These are phyloP conservation scores for Baccha elongata DNA, from an alignment of 2,888 invertebrate species.

Conservation along the genomic window DNA sequence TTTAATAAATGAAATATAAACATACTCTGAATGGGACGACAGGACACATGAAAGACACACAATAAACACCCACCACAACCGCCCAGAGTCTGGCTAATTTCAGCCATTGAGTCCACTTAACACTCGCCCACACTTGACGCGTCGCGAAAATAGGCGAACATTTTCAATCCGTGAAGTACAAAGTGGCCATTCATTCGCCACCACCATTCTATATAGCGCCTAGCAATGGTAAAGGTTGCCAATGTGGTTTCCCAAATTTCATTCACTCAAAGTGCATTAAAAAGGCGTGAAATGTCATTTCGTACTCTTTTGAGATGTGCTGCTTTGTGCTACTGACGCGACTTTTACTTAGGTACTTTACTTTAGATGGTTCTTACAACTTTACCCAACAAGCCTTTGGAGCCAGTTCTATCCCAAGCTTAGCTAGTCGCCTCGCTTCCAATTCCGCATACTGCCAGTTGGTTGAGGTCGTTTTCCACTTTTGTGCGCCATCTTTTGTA, in stretches of 20 bases:
- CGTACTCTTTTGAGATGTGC: too few relatives aligned
- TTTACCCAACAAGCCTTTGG: too few relatives aligned
- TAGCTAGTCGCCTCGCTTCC: too few relatives aligned
- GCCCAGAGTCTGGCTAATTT: conserved; percentile 62
- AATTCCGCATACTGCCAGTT: too few relatives aligned
- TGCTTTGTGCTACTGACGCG: too few relatives aligned
- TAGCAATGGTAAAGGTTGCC: neutral
- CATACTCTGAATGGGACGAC: conserved; percentile 7
- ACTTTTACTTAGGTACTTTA: too few relatives aligned
- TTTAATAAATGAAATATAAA: conserved; percentile 19
- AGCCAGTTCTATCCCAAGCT: too few relatives aligned
- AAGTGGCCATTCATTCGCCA: conserved; percentile 58
- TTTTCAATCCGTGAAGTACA: conserved; percentile 52
- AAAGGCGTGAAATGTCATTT: too few relatives aligned
- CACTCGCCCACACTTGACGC: conserved; percentile 69
- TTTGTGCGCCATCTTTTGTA: too few relatives aligned
- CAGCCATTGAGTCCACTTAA: conserved; percentile 71
- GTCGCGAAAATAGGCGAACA: conserved; percentile 68
- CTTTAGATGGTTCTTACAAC: too few relatives aligned
- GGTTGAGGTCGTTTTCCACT: too few relatives aligned
- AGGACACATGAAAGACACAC: conserved; percentile 34
- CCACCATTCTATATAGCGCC: conserved; percentile 33
- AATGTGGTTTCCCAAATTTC: neutral
- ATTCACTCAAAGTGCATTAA: too few relatives aligned
- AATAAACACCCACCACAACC: conserved; percentile 30